phyloP scores from a whole-genome alignment of 1,140 invertebrate genomes.

The Tigriopus japonicus region DNA sequence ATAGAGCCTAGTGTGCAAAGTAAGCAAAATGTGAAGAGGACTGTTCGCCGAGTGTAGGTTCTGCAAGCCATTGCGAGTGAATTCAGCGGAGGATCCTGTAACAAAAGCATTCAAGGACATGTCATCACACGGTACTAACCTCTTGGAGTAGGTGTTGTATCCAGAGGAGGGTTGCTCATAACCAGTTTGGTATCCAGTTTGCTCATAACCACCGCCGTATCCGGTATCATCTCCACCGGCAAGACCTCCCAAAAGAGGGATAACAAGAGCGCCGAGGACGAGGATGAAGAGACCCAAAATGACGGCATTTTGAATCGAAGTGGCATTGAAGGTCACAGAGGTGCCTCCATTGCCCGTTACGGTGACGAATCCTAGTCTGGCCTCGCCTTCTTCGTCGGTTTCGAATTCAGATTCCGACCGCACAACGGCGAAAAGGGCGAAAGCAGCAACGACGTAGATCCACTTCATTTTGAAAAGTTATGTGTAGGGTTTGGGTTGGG shows the following conservation, averaged over 20 bases:
- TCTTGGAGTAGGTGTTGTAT: conserved; percentile 13
- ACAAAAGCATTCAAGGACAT: conserved; percentile 2
- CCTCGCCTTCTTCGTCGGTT: not conserved
- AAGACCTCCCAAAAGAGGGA: conserved; percentile 5
- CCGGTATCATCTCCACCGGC: conserved; percentile 4
- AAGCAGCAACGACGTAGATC: not conserved
- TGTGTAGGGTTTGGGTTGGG: not conserved
- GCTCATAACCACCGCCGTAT: conserved; percentile 12
- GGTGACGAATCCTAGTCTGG: conserved; percentile 4
- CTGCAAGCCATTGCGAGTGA: not conserved
- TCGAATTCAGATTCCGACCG: not conserved
- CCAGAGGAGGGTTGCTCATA: not conserved
- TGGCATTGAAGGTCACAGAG: conserved; percentile 13
- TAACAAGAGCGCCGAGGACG: conserved; percentile 11
- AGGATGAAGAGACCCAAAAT: conserved; percentile 14
- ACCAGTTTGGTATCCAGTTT: not conserved
- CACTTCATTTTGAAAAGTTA: conserved; percentile 1
- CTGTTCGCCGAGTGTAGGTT: not conserved
- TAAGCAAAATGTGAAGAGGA: not conserved
- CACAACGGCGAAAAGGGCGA: conserved; percentile 1
- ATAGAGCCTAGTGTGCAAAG: too few relatives aligned
- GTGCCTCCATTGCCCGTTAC: not conserved
- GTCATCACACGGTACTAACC: conserved; percentile 4
- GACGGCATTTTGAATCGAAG: conserved; percentile 14
- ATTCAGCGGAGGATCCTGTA: not conserved